Base-by-base conservation (phyloP, 2,888 invertebrate species). In the Callyntrura sp. region DNA sequence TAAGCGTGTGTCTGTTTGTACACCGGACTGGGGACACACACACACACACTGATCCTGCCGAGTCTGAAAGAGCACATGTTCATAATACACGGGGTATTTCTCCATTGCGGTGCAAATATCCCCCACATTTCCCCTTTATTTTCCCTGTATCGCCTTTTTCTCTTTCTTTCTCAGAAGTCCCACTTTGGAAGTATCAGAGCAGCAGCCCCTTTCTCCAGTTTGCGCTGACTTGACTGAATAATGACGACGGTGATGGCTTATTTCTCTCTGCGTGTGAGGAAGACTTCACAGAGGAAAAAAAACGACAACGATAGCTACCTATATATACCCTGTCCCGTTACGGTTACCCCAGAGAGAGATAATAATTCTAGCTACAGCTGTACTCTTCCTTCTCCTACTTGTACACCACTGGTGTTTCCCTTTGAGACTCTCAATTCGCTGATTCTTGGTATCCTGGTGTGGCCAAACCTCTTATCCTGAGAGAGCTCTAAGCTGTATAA, bases 201-300 rank as follows among this genome's bases (percentile, higher is more conserved):
- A 76, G 23, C 23, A 35, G n/a, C 0, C 73, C 55, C 55, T 14
- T 55, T 1, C 73, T 43, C 23, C n/a, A n/a, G n/a, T n/a, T 62
- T 5, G 20, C 23, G n/a, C 55, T 51, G 78, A 73, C 73, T 55
- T 78, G 78, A 78, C 78, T 78, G 78, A 78, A 28, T 78, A 78
- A 78, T 78, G 78, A 78, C 25, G 48, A 23, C 55, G 55, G 78
- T 78, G 78, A 78, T 25, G 78, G 78, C 78, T 78, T 55, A 57
- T 70, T 70, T 35, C 57, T 65, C n/a, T n/a, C n/a, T n/a, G n/a
- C 28, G 25, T 55, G 57, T 81, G 81, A 78, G 57, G 81, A 60
- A 57, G 45, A 70, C 43, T 28, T 73, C 73, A n/a, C 73, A 73
- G 25, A 25, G 14, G 23, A 45, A 70, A 43, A 28, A 35, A 51